Conservation (phyloP, 2,113 vertebrate species). For the Poeciliopsis turrubarensis region DNA sequence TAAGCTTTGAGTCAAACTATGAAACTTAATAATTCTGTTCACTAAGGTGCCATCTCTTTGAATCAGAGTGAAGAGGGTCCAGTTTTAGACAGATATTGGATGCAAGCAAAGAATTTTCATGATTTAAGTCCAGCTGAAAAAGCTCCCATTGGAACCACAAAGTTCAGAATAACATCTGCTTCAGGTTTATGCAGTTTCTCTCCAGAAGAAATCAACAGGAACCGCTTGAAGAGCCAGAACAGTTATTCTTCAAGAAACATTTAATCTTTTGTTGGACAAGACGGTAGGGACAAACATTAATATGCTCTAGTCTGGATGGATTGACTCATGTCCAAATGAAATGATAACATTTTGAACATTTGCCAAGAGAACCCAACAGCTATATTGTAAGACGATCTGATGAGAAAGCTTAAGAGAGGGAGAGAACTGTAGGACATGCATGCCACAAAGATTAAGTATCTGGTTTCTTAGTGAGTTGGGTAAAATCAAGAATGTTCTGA, state of each 20-base stretch:
- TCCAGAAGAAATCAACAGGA: not conserved
- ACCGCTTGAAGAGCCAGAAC: not conserved
- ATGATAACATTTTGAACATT: not conserved
- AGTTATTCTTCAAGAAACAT: not conserved
- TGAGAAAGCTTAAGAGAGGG: not conserved
- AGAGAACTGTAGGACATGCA: not conserved
- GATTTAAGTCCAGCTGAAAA: not conserved
- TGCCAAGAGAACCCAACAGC: not conserved
- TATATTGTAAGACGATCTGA: not conserved
- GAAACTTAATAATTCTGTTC: slow-evolving; percentile 34
- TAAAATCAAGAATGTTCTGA: slow-evolving; percentile 16
- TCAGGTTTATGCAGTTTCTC: not conserved
- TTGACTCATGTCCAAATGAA: no score
- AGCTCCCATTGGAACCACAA: not conserved
- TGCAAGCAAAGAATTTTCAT: slow-evolving; percentile 53
- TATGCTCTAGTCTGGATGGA: not conserved
- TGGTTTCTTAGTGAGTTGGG: slow-evolving; percentile 33
- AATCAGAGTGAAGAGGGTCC: slow-evolving; percentile 11
- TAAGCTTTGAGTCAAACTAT: slow-evolving; percentile 32
- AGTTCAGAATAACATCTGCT: not conserved
- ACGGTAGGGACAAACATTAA: not conserved
- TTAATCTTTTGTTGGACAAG: not conserved
- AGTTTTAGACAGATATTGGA: slow-evolving; percentile 8
- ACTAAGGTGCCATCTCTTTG: slow-evolving; percentile 26
- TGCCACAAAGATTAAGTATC: not conserved